Base-by-base conservation (phyloP, 1,140 invertebrate species). In the Bombus confusus region DNA sequence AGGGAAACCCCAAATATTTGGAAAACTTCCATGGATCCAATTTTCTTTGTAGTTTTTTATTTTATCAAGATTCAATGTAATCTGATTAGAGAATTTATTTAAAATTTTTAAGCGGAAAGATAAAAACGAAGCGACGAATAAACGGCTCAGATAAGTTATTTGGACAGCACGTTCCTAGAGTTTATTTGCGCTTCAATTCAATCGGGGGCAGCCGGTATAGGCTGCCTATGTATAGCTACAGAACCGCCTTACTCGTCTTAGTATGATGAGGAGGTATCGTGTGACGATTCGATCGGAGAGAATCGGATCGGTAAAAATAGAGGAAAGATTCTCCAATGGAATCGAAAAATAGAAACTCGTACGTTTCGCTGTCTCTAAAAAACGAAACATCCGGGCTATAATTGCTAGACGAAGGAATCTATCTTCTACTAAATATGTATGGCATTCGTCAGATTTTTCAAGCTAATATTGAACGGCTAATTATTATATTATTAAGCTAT, bases 161-260 rank as follows among this genome's bases (percentile, higher is more conserved):
- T 87, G 43, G n/a, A 77, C 34, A 64, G n/a, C 31, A 64, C 85
- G 41, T 81, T 76, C 59, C 28, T 68, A 39, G 87, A 92, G 90
- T 94, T 94, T 93, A 94, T 93, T 94, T 93, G 92, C 82, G 92
- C 83, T 94, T 92, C 91, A 85, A 93, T 92, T 92, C 88, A 88
- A 94, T 91, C 85, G 91, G 68, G 87, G 89, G 89, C 91, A 93
- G 90, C 89, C 90, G 88, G 80, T 37, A 73, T 43, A 31, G 81
- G 43, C 82, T 83, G 88, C 71, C 92, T 92, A 92, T 93, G 86
- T 93, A 89, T 86, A 90, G 88, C 83, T 86, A 41, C 86, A 22
- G 39, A 64, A 64, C 66, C 59, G 59, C 28, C 59, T 52, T 52
- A 52, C 47, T 52, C 73, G 52, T 34, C 28, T 73, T 69, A 52